These are phyloP conservation scores for Cuniculus paca DNA, from an alignment of 2,797 vertebrate genomes.

Conservation along the genomic window DNA sequence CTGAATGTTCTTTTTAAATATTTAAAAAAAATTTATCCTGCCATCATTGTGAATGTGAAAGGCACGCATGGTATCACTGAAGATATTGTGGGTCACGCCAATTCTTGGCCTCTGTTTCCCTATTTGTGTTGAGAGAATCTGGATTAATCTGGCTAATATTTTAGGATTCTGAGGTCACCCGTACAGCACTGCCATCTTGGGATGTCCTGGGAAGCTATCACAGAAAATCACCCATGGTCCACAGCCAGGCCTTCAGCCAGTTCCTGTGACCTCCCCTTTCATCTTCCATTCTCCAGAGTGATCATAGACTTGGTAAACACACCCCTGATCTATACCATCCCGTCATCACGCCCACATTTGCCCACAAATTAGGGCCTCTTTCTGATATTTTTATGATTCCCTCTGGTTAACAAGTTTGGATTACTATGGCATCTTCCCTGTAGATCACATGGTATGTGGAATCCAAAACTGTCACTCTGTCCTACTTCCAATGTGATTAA, in stretches of 20 bases:
- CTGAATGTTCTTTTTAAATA: background rate
- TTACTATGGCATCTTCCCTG: background rate
- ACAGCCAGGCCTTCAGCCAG: background rate
- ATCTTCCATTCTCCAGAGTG: fast-evolving
- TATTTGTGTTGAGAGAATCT: background rate
- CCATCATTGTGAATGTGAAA: background rate
- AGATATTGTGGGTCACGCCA: background rate
- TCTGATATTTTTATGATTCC: background rate
- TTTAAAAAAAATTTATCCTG: background rate
- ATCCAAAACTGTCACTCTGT: background rate
- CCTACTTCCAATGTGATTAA: slow-evolving; percentile 7
- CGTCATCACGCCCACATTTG: background rate
- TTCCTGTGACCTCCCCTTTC: background rate
- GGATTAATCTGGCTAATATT: background rate
- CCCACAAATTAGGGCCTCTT: background rate
- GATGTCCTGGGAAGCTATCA: background rate
- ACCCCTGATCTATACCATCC: fast-evolving
- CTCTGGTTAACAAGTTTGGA: background rate
- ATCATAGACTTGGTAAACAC: background rate
- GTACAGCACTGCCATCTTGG: background rate
- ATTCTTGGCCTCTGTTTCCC: background rate
- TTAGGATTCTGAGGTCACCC: background rate
- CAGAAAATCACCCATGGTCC: background rate
- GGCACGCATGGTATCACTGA: background rate
- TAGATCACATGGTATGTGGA: background rate